Evolutionary conservation across 2,888 invertebrate species (phyloP), one percentile per base, ranked within the genome.

Genomic region (Xylota segnis): DNA sequence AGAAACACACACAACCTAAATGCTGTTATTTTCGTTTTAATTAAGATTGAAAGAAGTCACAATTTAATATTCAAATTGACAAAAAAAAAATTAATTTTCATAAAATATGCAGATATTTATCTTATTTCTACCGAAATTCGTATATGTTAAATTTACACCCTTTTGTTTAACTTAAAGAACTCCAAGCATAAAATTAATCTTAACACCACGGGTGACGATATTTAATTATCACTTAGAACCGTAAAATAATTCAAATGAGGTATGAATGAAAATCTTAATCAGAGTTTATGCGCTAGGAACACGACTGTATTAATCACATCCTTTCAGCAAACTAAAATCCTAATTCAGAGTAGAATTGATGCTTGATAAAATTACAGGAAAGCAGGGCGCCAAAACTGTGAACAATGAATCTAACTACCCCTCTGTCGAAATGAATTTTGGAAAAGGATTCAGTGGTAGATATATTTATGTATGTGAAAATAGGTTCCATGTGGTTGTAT

Each of bases 301-400:
- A 78, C 63, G 63, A 63, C 78, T 65, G 56, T 18, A 78, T 47
- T 71, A 71, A 5, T 78, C 47, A 65, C 63, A 78, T 78, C 45
- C 71, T 71, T 65, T 78, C 40, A 63, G 37, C 34, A 37, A 71
- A 78, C 71, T 78, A 12, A 56, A 71, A 29, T n/a, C 10, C 0
- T 7, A 45, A 56, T 63, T 56, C 27, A 37, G 12, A 56, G 29
- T 14, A 14, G 14, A 32, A 7, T 7, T 78, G 45, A 54, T 37
- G 27, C 1, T 47, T 27, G 32, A 68, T 1, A 34, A 18, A 37
- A 5, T 61, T 77, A 52, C 43, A 58, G 68, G 43, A 27, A 74
- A 63, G 52, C n/a, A 23, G 9, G 34, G 45, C 71, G 61, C 54
- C 54, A 71, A 71, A 61, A 56, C 18, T 9, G 29, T 18, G 1